phyloP scores from a whole-genome alignment of 2,113 vertebrate genomes.

The Hippocampus comes region DNA sequence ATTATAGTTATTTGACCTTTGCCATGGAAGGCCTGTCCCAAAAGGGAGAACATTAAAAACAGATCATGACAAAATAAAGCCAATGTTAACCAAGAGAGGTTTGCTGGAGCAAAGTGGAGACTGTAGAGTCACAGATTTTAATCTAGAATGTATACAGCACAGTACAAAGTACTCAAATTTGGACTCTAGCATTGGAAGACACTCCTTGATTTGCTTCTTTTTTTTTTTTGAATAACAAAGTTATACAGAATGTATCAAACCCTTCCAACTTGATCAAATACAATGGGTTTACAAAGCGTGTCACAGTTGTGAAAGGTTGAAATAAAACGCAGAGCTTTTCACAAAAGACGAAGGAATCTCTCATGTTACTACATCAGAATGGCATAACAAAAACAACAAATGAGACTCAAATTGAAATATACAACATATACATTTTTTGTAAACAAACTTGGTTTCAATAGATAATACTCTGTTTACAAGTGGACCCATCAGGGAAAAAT shows the following conservation, averaged over 20 bases:
- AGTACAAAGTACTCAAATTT: not conserved
- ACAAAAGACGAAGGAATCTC: conserved; percentile 78
- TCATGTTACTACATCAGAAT: conserved; percentile 61
- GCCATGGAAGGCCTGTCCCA: conserved; percentile 39
- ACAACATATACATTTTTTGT: conserved; percentile 93
- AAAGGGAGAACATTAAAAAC: conserved; percentile 71
- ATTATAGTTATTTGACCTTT: not conserved
- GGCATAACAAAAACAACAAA: conserved; percentile 73
- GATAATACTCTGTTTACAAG: conserved; percentile 81
- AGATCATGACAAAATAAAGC: conserved; percentile 63
- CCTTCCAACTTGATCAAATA: conserved; percentile 91
- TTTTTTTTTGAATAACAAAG: conserved; percentile 89
- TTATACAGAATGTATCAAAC: conserved; percentile 77
- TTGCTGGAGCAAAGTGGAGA: no score
- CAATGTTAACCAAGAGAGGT: no score
- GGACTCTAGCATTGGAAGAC: conserved; percentile 14
- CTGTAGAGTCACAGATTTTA: no score
- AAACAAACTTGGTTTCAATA: conserved; percentile 83
- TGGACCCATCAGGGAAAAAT: conserved; percentile 84
- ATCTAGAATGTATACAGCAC: no score
- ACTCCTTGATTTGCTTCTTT: conserved; percentile 67
- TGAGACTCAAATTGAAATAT: conserved; percentile 71
- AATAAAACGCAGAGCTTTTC: conserved; percentile 78
- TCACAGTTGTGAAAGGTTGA: conserved; percentile 89
- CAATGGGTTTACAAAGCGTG: conserved; percentile 93